A percentile compares a stretch with the other conserved stretches of the same genome.
phyloP scores from a whole-genome alignment of 2,113 vertebrate species.

The Mastomys coucha region DNA sequence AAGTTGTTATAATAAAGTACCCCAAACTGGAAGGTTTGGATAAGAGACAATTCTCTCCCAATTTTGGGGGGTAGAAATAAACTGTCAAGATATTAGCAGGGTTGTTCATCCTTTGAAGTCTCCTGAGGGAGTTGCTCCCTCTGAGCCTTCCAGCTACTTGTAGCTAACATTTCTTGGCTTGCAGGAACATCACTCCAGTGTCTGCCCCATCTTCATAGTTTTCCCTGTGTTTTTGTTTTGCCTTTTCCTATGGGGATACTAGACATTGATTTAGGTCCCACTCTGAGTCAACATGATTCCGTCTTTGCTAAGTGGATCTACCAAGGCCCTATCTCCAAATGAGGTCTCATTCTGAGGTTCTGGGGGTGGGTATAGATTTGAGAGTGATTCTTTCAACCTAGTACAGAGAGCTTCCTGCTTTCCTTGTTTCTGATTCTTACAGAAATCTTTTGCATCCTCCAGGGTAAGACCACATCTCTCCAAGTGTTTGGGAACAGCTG shows the following conservation, averaged over 20 bases:
- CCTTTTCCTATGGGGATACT: not conserved
- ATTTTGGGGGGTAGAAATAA: not conserved
- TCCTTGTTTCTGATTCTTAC: not conserved
- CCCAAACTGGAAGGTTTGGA: not conserved
- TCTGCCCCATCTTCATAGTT: not conserved
- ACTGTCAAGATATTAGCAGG: not conserved
- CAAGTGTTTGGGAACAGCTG: constrained; percentile 49
- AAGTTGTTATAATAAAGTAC: not conserved
- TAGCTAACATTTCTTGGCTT: not conserved
- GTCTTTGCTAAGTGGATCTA: not conserved
- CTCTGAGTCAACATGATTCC: not conserved
- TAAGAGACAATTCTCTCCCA: not conserved
- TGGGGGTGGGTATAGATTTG: not conserved
- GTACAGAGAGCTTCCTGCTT: not conserved
- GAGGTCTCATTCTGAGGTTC: not conserved
- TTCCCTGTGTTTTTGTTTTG: not conserved
- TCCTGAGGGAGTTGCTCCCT: not conserved
- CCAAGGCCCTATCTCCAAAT: not conserved
- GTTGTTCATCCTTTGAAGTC: not conserved
- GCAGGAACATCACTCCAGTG: not conserved
- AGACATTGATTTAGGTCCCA: not conserved
- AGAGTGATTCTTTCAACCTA: not conserved
- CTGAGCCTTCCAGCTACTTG: not conserved
- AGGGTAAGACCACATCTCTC: not conserved
- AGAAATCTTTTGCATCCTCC: not conserved